These are phyloP conservation scores for Eucera pruinosa DNA, from an alignment of 2,888 invertebrate species.

Conservation along the genomic window DNA sequence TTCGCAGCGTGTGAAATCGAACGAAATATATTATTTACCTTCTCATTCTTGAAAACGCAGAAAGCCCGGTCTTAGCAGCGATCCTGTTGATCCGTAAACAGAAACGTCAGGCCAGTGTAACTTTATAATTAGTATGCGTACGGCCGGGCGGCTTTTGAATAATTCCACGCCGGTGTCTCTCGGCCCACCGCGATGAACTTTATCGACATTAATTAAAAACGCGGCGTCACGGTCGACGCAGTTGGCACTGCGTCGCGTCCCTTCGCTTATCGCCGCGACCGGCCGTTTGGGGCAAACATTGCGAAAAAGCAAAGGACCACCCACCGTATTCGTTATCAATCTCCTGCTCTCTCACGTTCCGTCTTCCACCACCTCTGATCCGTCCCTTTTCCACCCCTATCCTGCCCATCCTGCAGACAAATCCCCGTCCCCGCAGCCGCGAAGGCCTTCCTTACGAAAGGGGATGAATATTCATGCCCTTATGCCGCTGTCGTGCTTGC, in stretches of 20 bases:
- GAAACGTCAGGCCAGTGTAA: slow-evolving; percentile 58
- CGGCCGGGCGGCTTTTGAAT: slow-evolving; percentile 72
- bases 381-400: slow-evolving; percentile 61
- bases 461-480: slow-evolving; percentile 83
- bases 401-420: slow-evolving; percentile 50
- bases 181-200: slow-evolving; percentile 70
- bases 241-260: slow-evolving; percentile 68
- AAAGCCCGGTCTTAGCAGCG: slow-evolving; percentile 39
- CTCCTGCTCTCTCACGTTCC: slow-evolving; percentile 72
- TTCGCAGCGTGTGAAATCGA: too few species aligned
- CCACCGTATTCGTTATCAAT: slow-evolving; percentile 82
- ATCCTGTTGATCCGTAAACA: slow-evolving; percentile 69
- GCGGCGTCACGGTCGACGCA: slow-evolving; percentile 75
- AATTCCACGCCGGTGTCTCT: slow-evolving; percentile 66
- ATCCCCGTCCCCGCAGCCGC: slow-evolving; percentile 49
- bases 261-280: slow-evolving; percentile 78
- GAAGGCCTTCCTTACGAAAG: slow-evolving; percentile 79
- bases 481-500: slow-evolving; percentile 78
- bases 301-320: slow-evolving; percentile 82
- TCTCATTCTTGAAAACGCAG: slow-evolving; percentile 34
- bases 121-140: slow-evolving; percentile 74
- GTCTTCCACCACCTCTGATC: slow-evolving; percentile 55
- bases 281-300: slow-evolving; percentile 80
- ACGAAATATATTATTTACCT: too few species aligned
- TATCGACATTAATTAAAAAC: slow-evolving; percentile 80